Percentiles rank a stretch among this genome's conserved stretches.
phyloP scores from a whole-genome alignment of 1,140 invertebrate species.

The Popillia japonica region DNA sequence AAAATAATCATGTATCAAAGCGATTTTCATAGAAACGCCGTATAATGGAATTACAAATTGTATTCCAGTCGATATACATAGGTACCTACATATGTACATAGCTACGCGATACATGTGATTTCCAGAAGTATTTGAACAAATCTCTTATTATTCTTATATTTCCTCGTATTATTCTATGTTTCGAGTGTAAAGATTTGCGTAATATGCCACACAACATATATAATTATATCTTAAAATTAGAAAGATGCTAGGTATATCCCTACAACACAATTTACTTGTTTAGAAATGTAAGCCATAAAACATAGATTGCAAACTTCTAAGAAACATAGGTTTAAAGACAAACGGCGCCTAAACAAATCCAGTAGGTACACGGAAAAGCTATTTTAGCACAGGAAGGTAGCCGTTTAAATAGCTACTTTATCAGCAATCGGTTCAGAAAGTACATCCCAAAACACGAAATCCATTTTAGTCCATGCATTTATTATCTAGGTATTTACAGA shows the following conservation, averaged over 20 bases:
- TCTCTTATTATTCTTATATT: too few relatives aligned
- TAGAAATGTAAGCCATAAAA: background rate
- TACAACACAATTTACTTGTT: background rate
- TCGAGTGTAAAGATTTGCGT: background rate
- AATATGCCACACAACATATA: background rate
- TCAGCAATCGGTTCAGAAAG: background rate
- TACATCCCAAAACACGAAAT: conserved; percentile 10
- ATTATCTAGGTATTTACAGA: background rate
- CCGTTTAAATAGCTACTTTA: background rate
- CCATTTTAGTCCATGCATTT: conserved; percentile 7
- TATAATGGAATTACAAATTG: too few relatives aligned
- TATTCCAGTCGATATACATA: too few relatives aligned
- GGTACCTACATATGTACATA: too few relatives aligned
- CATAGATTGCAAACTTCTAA: background rate
- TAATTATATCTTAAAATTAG: background rate
- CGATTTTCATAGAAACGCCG: too few relatives aligned
- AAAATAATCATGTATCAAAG: too few relatives aligned
- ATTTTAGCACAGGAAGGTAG: background rate
- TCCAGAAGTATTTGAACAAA: too few relatives aligned
- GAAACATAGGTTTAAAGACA: background rate
- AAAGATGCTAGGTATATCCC: background rate
- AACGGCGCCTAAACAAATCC: conserved; percentile 4
- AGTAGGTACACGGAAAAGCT: background rate
- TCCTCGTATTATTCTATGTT: too few relatives aligned
- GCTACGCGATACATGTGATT: too few relatives aligned